Base-by-base conservation (phyloP, 2,888 invertebrate genomes). In the Lithosia quadra region DNA sequence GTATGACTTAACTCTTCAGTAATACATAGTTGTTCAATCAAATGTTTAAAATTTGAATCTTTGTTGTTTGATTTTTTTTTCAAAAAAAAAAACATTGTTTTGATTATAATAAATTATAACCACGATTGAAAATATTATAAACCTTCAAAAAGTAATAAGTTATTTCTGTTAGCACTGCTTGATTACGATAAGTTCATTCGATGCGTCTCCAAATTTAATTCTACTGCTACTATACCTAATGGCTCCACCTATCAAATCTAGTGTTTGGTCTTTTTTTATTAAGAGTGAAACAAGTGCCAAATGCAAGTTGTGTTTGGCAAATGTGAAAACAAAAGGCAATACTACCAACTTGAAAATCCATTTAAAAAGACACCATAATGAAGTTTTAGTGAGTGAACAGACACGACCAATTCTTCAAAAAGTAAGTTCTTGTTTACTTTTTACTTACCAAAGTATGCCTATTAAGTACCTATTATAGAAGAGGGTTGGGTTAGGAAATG, bases 341-440 rank as follows among this genome's bases (percentile, higher is more conserved):
- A 62, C 62, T 24, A 62, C 62, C 21, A 62, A 62, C 49, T 28
- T 62, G 53, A 53, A n/a, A n/a, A n/a, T n/a, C n/a, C n/a, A n/a
- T n/a, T n/a, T n/a, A n/a, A n/a, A n/a, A n/a, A n/a, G n/a, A n/a
- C n/a, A n/a, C n/a, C n/a, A n/a, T n/a, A n/a, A n/a, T n/a, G n/a
- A n/a, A n/a, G n/a, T n/a, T n/a, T n/a, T n/a, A n/a, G n/a, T n/a
- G n/a, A n/a, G n/a, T n/a, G n/a, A n/a, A n/a, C n/a, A n/a, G n/a
- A n/a, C n/a, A n/a, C n/a, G n/a, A n/a, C n/a, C n/a, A n/a, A n/a
- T 53, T 53, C 53, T 53, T 53, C 53, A 53, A 39, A 61, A 24
- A 61, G 53, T 53, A 53, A 53, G 53, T 53, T 53, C 53, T 53
- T 53, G n/a, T n/a, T n/a, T n/a, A n/a, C n/a, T n/a, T n/a, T n/a